Conservation (phyloP, 2,797 vertebrate species). For the Periparus ater region DNA sequence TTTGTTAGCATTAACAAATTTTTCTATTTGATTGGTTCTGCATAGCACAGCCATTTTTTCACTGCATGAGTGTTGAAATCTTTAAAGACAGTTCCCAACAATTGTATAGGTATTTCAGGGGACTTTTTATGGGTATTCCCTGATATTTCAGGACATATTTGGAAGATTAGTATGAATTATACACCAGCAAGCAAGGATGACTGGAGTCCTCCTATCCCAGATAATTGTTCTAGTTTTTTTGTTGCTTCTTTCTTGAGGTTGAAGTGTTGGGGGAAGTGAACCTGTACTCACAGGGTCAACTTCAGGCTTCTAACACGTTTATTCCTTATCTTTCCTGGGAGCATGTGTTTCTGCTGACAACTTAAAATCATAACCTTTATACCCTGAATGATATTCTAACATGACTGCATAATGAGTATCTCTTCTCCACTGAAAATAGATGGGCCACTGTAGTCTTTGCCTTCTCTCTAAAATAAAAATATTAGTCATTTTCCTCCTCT, state of each 20-base stretch:
- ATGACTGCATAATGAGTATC: neutral
- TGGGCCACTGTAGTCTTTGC: neutral
- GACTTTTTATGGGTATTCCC: neutral
- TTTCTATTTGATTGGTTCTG: neutral
- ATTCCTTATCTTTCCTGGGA: neutral
- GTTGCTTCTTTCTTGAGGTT: neutral
- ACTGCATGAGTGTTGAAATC: accelerated
- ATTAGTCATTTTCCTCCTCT: neutral
- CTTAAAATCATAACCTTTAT: neutral
- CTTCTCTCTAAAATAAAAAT: neutral
- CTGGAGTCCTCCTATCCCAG: neutral
- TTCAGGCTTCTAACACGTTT: neutral
- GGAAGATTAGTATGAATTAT: neutral
- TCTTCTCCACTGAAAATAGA: neutral
- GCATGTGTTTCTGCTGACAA: neutral
- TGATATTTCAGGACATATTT: neutral
- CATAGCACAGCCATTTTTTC: neutral
- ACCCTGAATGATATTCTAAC: neutral
- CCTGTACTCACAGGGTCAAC: neutral
- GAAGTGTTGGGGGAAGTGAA: neutral
- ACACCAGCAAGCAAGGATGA: neutral
- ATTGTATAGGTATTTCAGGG: neutral
- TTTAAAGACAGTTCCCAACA: neutral
- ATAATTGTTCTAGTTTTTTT: neutral
- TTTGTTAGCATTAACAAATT: neutral